These are phyloP conservation scores for Cheirogaleus major DNA, from an alignment of 2,797 vertebrate species.

Conservation along the genomic window DNA sequence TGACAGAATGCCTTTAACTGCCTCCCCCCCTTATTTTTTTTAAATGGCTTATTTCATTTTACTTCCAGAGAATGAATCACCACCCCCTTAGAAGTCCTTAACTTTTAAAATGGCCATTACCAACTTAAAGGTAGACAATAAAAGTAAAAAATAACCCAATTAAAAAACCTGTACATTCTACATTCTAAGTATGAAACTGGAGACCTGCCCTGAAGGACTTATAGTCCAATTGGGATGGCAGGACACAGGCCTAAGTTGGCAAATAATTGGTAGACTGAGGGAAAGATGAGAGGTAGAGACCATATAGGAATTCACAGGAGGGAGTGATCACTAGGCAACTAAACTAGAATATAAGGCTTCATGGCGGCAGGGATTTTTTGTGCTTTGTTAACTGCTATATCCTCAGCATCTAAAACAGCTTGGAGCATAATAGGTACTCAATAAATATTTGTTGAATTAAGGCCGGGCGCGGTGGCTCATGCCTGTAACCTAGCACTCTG, in stretches of 20 bases:
- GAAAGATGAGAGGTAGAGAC: slow-evolving; percentile 4
- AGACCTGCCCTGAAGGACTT: background rate
- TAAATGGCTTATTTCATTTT: slow-evolving; percentile 57
- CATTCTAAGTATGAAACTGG: background rate
- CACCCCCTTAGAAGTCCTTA: slow-evolving; percentile 24
- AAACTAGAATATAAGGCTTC: background rate
- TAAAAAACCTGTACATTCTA: background rate
- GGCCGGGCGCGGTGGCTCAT: too few species aligned
- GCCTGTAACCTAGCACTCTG: too few species aligned
- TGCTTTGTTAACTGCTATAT: background rate
- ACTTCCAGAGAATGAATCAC: slow-evolving; percentile 43
- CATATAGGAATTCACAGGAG: background rate
- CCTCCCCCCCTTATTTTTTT: background rate
- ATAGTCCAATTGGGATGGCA: background rate
- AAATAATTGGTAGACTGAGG: background rate
- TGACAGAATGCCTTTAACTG: slow-evolving; percentile 13
- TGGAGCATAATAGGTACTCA: background rate
- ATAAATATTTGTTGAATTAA: slow-evolving; percentile 47
- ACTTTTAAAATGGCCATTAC: slow-evolving; percentile 48
- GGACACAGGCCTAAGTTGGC: background rate
- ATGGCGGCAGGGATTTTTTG: background rate
- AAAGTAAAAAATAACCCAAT: slow-evolving; percentile 12
- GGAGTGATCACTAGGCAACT: background rate
- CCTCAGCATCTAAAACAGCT: background rate
- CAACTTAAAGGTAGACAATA: slow-evolving; percentile 40